Evolutionary conservation across 2,797 vertebrate genomes (phyloP).

Genomic region (Sebastes ruberrimus): DNA sequence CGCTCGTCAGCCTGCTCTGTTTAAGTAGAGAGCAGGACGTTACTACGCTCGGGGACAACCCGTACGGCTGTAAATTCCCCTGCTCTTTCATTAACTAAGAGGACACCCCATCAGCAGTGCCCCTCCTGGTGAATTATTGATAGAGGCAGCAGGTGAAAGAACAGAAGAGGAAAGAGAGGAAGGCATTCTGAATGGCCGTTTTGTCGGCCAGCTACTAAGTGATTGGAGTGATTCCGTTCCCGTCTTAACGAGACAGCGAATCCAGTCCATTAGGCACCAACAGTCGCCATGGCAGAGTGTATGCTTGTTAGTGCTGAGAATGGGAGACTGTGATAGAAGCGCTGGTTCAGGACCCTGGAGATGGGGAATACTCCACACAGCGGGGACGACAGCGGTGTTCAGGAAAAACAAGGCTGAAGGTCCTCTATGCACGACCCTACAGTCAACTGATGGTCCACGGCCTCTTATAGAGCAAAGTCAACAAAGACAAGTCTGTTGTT

Average conservation of each 20-base stretch:
- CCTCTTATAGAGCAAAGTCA: constrained; percentile 37
- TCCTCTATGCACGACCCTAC: background rate
- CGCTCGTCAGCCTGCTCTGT: constrained; percentile 21
- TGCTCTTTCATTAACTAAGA: constrained; percentile 75
- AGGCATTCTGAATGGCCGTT: constrained; percentile 60
- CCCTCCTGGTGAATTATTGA: constrained; percentile 77
- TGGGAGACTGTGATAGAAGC: constrained; percentile 42
- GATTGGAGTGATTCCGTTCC: constrained; percentile 62
- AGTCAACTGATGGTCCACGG: background rate
- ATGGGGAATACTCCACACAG: constrained; percentile 33
- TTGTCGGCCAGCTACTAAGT: constrained; percentile 64
- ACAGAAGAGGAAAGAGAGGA: constrained; percentile 9
- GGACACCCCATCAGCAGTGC: constrained; percentile 62
- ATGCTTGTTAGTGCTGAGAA: constrained; percentile 57
- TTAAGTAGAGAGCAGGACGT: constrained; percentile 37
- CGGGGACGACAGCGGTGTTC: background rate
- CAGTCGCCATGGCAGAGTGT: constrained; percentile 33
- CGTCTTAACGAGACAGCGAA: constrained; percentile 64
- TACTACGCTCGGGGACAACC: constrained; percentile 9
- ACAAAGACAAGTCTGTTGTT: constrained; percentile 33
- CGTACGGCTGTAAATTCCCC: constrained; percentile 58
- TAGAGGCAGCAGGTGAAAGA: constrained; percentile 29
- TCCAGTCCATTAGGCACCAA: constrained; percentile 66
- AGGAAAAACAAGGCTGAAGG: constrained; percentile 29
- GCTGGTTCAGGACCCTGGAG: constrained; percentile 50